Evolutionary conservation across 2,113 vertebrate genomes (phyloP).

Genomic region (Elachura formosa): DNA sequence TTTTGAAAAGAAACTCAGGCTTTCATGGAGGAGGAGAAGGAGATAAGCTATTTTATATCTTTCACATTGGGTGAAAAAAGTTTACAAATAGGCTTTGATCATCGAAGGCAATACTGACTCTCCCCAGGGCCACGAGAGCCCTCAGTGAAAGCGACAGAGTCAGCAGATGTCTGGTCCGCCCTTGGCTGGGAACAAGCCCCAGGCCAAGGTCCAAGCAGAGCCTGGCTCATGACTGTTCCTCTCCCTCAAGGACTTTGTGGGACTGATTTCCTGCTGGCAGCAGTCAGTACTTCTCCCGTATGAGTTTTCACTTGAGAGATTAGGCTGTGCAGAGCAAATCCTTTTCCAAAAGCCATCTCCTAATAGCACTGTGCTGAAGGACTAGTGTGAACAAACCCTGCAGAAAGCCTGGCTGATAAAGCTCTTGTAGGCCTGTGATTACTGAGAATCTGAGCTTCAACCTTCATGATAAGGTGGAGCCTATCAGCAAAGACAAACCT

Average conservation of each 20-base stretch:
- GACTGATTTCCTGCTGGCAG: background rate
- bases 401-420: background rate
- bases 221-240: background rate
- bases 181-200: background rate
- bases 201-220: conserved; percentile 13
- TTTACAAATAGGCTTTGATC: background rate
- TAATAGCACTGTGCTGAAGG: background rate
- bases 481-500: background rate
- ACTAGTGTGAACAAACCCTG: background rate
- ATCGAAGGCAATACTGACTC: background rate
- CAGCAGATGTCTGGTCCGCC: background rate
- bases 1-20: background rate
- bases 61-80: background rate
- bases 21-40: background rate
- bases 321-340: background rate
- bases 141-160: background rate
- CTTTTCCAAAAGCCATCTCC: background rate
- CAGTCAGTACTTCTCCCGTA: background rate
- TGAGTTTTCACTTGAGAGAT: background rate
- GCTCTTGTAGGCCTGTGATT: background rate
- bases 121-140: background rate
- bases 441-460: background rate
- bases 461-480: background rate
- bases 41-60: background rate
- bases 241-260: background rate